Evolutionary conservation across 2,888 invertebrate species (phyloP), one percentile per base, ranked within the genome.

Genomic region (Sthenelais limicola): DNA sequence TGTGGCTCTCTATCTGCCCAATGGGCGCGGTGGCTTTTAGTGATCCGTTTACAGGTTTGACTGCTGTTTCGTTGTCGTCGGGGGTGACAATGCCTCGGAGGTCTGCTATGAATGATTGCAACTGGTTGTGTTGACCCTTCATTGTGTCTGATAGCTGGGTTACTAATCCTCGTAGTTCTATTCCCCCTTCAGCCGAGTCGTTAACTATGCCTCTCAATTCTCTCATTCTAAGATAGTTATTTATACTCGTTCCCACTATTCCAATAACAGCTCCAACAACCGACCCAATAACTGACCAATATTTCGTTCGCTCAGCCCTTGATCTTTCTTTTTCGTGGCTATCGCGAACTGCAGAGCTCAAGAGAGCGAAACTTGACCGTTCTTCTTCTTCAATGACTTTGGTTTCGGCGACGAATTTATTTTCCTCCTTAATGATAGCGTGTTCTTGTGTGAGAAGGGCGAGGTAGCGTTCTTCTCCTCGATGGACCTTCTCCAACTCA

Each of bases 321-420:
- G 93, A 92, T 47, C 94, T 88, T 86, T 95, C 95, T 72, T 93
- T 90, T 86, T 95, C 95, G 83, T 95, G 94, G 24, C 93, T 93
- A 78, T 93, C 91, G 77, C 94, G 91, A 0, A 95, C 92, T 0
- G 93, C 92, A 26, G 92, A 91, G 0, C 93, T 92, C 84, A 94
- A 91, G 0, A 91, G 90, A 0, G 92, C 91, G 84, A 94, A 94
- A 32, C 76, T 75, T 47, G 82, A 93, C 3, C 94, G 88, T 86
- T 95, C 95, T n/a, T 91, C 90, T 56, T 91, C 90, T 84, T 95
- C 95, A 0, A 91, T 90, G 1, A 90, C 89, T 15, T 91, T 89
- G 82, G 94, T 92, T 18, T 91, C 88, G 0, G 90, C 88, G 0
- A 91, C 88, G 0, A 93, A 71, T 15, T 79, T 76, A 30, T 80